These are phyloP conservation scores for Poecile montanus DNA, from an alignment of 2,797 vertebrate species.

Conservation along the genomic window DNA sequence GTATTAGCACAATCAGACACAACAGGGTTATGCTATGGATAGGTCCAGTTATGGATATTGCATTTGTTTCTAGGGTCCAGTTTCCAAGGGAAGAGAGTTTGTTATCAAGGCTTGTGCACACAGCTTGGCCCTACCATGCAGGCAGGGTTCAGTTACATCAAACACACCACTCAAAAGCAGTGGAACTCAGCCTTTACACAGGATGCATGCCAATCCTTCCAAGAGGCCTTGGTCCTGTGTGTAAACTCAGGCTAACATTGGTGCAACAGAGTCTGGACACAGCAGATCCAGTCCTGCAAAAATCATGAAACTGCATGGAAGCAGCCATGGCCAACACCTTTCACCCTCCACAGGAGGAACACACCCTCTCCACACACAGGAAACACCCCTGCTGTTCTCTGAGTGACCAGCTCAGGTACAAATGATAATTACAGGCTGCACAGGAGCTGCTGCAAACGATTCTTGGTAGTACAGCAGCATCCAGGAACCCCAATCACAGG, in stretches of 20 bases:
- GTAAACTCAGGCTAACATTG: background rate
- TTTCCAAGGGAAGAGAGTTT: background rate
- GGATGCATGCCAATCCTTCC: background rate
- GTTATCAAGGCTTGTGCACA: background rate
- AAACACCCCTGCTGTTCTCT: background rate
- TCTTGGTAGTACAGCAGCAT: background rate
- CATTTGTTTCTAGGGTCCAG: background rate
- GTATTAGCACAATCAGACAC: background rate
- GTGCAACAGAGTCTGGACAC: background rate
- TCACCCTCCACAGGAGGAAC: background rate
- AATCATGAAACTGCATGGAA: background rate
- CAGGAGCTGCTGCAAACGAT: background rate
- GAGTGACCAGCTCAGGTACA: background rate
- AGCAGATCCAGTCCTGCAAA: background rate
- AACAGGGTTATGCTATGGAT: background rate
- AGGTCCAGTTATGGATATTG: background rate
- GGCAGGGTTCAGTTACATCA: background rate
- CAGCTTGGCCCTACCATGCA: background rate
- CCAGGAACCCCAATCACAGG: background rate
- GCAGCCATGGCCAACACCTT: background rate
- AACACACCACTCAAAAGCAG: background rate
- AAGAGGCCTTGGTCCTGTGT: background rate
- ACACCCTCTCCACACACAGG: background rate
- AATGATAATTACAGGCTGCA: slow-evolving; percentile 5
- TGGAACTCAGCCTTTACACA: background rate